These are phyloP conservation scores for Cetoscarus ocellatus DNA, from an alignment of 2,797 vertebrate genomes.

Conservation along the genomic window DNA sequence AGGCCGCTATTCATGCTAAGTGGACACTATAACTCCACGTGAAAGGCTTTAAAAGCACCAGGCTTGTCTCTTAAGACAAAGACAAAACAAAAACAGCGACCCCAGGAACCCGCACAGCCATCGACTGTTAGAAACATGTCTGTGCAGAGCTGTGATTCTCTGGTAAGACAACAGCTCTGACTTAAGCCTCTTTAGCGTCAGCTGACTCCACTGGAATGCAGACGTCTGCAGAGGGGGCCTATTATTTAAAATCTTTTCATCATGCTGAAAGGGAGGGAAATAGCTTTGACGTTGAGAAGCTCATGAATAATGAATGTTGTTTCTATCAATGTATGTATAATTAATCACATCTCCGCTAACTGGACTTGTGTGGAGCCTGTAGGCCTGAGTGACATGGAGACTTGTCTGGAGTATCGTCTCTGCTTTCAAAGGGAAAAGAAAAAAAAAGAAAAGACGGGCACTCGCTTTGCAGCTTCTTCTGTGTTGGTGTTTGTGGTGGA, in stretches of 20 bases:
- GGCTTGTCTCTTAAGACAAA: slow-evolving; percentile 61
- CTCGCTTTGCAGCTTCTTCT: slow-evolving; percentile 53
- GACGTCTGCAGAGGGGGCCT: slow-evolving; percentile 77
- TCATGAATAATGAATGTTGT: slow-evolving; percentile 85
- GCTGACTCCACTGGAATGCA: slow-evolving; percentile 78
- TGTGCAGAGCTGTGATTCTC: slow-evolving; percentile 60
- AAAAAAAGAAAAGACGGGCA: slow-evolving; percentile 48
- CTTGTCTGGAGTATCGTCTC: slow-evolving; percentile 68
- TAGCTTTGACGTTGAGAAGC: slow-evolving; percentile 82
- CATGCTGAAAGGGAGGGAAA: slow-evolving; percentile 80
- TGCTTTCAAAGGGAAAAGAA: slow-evolving; percentile 28
- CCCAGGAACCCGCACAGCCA: slow-evolving; percentile 59
- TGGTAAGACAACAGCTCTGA: slow-evolving; percentile 68
- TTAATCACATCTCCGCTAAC: slow-evolving; percentile 85
- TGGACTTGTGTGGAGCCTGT: slow-evolving; percentile 78
- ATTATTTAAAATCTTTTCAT: slow-evolving; percentile 88
- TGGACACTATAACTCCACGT: slow-evolving; percentile 52
- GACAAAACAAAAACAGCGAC: slow-evolving; percentile 66
- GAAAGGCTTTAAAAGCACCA: slow-evolving; percentile 64
- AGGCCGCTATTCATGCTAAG: slow-evolving; percentile 43
- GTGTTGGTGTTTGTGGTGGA: neutral
- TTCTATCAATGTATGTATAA: slow-evolving; percentile 90
- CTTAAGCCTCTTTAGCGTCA: slow-evolving; percentile 74
- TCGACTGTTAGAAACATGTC: slow-evolving; percentile 54
- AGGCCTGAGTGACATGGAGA: slow-evolving; percentile 80